Evolutionary conservation across 1,140 invertebrate genomes (phyloP).

Genomic region (Ruditapes philippinarum): DNA sequence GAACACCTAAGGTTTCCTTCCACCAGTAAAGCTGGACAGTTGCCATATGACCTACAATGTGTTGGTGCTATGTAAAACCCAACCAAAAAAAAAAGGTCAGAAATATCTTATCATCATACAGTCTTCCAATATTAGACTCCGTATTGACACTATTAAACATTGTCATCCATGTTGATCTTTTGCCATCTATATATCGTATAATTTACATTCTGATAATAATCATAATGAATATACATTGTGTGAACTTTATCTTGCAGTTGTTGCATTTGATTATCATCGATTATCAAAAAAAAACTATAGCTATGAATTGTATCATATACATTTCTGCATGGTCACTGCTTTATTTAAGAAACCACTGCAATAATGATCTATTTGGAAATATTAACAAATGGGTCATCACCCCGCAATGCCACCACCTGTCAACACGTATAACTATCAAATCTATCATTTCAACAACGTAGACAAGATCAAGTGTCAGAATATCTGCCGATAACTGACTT

Average conservation of each 20-base stretch:
- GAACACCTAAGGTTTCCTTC: too few species aligned
- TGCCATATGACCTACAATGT: too few species aligned
- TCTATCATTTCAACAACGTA: background rate
- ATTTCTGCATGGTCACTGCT: conserved; percentile 25
- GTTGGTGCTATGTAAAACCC: too few species aligned
- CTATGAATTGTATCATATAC: background rate
- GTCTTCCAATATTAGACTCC: background rate
- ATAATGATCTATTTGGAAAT: background rate
- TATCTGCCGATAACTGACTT: conserved; percentile 18
- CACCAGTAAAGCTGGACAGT: too few species aligned
- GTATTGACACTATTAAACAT: background rate
- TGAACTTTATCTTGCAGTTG: background rate
- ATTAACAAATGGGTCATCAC: conserved; percentile 16
- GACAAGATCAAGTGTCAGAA: background rate
- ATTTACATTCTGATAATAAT: too few species aligned
- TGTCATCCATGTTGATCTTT: too few species aligned
- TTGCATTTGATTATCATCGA: background rate
- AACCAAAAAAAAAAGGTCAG: background rate
- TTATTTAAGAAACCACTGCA: background rate
- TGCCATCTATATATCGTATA: too few species aligned
- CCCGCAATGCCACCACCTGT: background rate
- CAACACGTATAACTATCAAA: background rate
- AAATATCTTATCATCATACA: background rate
- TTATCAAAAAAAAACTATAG: conserved; percentile 25
- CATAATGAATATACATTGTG: background rate